These are phyloP conservation scores for Campoletis sonorensis DNA, from an alignment of 1,140 invertebrate species.

Conservation along the genomic window DNA sequence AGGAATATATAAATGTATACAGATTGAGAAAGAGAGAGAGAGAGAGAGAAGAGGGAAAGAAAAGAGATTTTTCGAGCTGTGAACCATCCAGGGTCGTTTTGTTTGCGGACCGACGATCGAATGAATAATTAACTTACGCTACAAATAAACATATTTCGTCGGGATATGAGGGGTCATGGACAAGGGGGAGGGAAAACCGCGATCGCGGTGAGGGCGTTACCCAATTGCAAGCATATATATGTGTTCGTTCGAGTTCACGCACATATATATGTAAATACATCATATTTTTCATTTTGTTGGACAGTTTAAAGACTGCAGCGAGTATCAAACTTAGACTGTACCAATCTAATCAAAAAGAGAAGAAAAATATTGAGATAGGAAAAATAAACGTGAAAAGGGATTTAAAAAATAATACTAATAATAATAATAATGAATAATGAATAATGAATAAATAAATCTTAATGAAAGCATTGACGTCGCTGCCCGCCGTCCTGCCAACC, in stretches of 20 bases:
- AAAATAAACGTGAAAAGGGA: constrained; percentile 47
- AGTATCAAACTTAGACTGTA: constrained; percentile 78
- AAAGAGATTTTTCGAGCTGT: constrained; percentile 19
- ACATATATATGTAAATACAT: background rate
- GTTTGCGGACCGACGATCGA: too few relatives aligned
- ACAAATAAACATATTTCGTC: constrained; percentile 24
- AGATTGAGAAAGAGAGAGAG: too few relatives aligned
- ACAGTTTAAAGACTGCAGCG: constrained; percentile 75
- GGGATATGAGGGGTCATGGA: background rate
- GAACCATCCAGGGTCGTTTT: background rate
- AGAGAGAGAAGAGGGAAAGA: constrained; percentile 12
- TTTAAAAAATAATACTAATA: constrained; percentile 27
- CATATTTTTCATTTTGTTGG: constrained; percentile 57
- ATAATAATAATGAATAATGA: too few relatives aligned
- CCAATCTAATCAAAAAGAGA: constrained; percentile 76
- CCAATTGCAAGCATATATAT: background rate
- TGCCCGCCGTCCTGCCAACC: constrained; percentile 59
- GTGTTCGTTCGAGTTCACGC: background rate
- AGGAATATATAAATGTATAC: too few relatives aligned
- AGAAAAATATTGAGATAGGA: constrained; percentile 55
- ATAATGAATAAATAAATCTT: constrained; percentile 47
- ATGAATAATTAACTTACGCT: background rate
- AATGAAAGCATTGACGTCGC: constrained; percentile 70
- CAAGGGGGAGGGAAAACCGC: too few relatives aligned
- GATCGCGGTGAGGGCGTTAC: background rate